Percentiles rank a stretch among this genome's conserved stretches.
Conservation (phyloP, 2,113 vertebrate species). For the Saimiri boliviensis region DNA sequence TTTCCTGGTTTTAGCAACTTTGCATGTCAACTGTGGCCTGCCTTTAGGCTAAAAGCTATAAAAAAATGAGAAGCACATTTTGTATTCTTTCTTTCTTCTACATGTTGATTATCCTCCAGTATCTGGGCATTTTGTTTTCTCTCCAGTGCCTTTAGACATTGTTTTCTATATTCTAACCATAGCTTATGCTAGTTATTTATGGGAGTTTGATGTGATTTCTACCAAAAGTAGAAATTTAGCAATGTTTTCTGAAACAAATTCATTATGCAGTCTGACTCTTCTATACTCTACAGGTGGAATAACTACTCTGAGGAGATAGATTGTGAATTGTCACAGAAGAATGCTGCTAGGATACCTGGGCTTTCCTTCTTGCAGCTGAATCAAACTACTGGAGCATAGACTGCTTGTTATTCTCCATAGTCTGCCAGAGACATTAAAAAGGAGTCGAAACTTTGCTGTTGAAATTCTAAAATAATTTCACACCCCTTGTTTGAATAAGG, state of each 20-base stretch:
- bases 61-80: not conserved
- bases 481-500: not conserved
- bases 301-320: not conserved
- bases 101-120: not conserved
- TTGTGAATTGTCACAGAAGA: not conserved
- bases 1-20: not conserved
- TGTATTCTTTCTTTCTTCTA: not conserved
- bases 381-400: not conserved
- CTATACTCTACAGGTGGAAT: not conserved
- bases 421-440: not conserved
- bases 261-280: not conserved
- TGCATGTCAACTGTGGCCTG: not conserved
- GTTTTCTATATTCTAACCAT: not conserved
- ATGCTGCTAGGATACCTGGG: not conserved
- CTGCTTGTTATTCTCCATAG: not conserved
- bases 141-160: not conserved
- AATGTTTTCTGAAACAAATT: not conserved
- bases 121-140: not conserved
- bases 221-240: not conserved
- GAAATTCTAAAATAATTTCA: constrained; percentile 39
- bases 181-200: not conserved
- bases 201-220: not conserved
- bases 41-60: not conserved
- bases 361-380: not conserved
- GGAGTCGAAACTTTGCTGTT: not conserved